Evolutionary conservation across 2,888 invertebrate genomes (phyloP).

Genomic region (Rotaria socialis): DNA sequence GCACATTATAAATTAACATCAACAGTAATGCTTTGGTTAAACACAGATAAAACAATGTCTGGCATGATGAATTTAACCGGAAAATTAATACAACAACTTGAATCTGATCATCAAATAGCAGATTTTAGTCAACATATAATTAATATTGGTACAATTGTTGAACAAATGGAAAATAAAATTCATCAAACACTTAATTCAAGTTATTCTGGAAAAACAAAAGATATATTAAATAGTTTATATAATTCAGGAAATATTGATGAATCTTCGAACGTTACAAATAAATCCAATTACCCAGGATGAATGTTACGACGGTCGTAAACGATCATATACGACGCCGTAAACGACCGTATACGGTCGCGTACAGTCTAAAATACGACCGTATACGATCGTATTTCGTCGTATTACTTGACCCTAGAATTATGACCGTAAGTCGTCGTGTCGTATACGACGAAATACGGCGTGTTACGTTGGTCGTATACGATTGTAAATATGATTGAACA

Average conservation of each 20-base stretch:
- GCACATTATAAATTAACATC: constrained; percentile 98
- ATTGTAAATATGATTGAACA: too few relatives aligned
- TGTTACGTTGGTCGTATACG: too few relatives aligned
- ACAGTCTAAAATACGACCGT: too few relatives aligned
- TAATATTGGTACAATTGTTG: constrained; percentile 96
- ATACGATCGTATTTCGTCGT: too few relatives aligned
- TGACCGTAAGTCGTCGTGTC: too few relatives aligned
- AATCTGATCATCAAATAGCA: constrained; percentile 41
- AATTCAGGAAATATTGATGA: not conserved
- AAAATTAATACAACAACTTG: constrained; percentile 88
- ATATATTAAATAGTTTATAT: constrained; percentile 88
- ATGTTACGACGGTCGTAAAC: too few relatives aligned
- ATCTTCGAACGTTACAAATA: too few relatives aligned
- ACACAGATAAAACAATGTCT: constrained; percentile 86
- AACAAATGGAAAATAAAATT: constrained; percentile 99
- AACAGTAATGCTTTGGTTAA: constrained; percentile 97
- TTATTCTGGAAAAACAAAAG: constrained; percentile 97
- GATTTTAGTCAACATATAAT: constrained; percentile 77
- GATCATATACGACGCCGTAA: too few relatives aligned
- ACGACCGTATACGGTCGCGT: too few relatives aligned
- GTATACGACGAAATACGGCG: too few relatives aligned
- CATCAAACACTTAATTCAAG: constrained; percentile 94
- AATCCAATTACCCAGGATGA: too few relatives aligned
- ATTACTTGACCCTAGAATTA: too few relatives aligned
- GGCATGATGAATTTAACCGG: constrained; percentile 99